phyloP scores from a whole-genome alignment of 53 echinoderm and acorn worm genomes.

The Apostichopus leukothele region DNA sequence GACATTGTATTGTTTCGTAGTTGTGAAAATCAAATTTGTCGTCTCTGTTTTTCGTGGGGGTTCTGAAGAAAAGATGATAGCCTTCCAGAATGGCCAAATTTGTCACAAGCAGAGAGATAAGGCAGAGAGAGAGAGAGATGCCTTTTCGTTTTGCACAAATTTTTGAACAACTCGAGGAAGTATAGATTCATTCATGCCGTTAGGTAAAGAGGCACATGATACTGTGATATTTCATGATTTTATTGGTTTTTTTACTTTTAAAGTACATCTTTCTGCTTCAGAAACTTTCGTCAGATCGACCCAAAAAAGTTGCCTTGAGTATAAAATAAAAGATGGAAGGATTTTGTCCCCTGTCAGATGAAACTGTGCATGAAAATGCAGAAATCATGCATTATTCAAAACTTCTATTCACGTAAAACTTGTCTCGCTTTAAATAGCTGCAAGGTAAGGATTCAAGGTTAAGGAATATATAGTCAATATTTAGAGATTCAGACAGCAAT shows the following conservation, averaged over 20 bases:
- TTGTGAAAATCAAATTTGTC: slow-evolving; percentile 39
- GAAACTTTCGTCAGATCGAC: background rate
- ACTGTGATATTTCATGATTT: background rate
- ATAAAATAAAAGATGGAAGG: background rate
- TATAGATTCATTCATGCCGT: background rate
- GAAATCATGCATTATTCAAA: background rate
- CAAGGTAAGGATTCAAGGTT: slow-evolving; percentile 5
- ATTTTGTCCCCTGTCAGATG: background rate
- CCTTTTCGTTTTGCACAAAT: background rate
- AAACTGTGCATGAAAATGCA: background rate
- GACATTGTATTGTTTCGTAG: slow-evolving; percentile 41
- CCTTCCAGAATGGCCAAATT: background rate
- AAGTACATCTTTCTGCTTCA: background rate
- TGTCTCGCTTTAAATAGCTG: background rate
- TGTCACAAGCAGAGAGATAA: background rate
- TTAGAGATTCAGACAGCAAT: background rate
- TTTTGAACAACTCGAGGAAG: background rate
- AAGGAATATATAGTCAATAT: background rate
- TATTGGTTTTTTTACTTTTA: background rate
- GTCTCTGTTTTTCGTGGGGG: background rate
- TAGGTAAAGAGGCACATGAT: background rate
- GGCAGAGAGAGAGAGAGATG: background rate
- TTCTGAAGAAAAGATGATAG: background rate
- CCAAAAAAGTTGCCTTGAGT: background rate
- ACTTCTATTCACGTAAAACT: background rate